Conservation (phyloP, 2,888 invertebrate species). For the Theristus sp. region DNA sequence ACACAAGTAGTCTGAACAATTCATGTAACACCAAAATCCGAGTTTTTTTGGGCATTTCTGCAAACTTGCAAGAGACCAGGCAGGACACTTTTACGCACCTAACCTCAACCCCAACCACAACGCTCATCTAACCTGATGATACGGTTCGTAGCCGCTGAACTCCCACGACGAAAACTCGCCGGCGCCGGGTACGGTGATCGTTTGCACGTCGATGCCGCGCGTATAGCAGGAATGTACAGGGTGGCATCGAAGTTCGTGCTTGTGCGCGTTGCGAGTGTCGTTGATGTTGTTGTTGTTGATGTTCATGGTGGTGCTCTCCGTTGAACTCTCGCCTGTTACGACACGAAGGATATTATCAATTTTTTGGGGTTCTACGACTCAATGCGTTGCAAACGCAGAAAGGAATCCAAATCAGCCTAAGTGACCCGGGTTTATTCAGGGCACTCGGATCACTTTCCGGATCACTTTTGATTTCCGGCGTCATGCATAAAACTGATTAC, state of each 20-base stretch:
- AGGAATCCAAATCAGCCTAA: no score
- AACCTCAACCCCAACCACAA: constrained; percentile 2
- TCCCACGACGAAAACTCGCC: constrained; percentile 53
- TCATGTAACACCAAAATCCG: no score
- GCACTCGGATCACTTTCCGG: no score
- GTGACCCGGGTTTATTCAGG: no score
- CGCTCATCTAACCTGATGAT: no score
- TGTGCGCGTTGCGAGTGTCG: not conserved
- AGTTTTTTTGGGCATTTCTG: no score
- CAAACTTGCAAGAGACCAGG: not conserved
- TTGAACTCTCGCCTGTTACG: not conserved
- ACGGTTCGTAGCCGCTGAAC: constrained; percentile 55
- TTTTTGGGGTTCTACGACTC: no score
- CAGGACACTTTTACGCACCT: no score
- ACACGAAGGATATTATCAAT: not conserved
- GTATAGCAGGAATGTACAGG: constrained; percentile 39
- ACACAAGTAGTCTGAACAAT: no score
- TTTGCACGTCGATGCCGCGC: constrained; percentile 46
- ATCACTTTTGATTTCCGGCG: no score
- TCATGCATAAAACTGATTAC: no score
- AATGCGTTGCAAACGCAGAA: no score
- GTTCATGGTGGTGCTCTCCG: not conserved
- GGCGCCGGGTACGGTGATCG: constrained; percentile 38
- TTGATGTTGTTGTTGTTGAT: not conserved
- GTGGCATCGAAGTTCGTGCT: constrained; percentile 1